Evolutionary conservation across 2,888 invertebrate genomes (phyloP).

Genomic region (Arenicola marina): DNA sequence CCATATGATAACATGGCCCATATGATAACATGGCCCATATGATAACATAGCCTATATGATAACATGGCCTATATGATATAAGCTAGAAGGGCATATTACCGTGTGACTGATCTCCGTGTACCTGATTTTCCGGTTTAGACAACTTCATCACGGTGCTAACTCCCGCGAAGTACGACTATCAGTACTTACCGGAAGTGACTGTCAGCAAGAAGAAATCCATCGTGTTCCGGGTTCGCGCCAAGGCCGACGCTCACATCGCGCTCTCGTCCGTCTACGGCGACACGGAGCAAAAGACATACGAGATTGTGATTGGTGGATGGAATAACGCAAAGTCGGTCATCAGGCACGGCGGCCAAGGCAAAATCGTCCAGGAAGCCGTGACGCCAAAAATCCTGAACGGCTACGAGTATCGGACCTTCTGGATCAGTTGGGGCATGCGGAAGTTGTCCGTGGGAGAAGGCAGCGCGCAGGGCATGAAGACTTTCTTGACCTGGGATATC

Average conservation of each 20-base stretch:
- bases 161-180: constrained; percentile 52
- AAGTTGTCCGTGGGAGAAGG: constrained; percentile 49
- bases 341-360: constrained; percentile 37
- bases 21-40: too few relatives aligned
- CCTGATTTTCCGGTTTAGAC: constrained; percentile 37
- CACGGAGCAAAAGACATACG: constrained; percentile 51
- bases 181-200: constrained; percentile 53
- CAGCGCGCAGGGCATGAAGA: constrained; percentile 41
- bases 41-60: too few relatives aligned
- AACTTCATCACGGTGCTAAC: constrained; percentile 57
- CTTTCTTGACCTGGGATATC: constrained; percentile 43
- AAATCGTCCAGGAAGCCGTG: constrained; percentile 41
- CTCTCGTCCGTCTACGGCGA: constrained; percentile 56
- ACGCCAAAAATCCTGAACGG: constrained; percentile 30
- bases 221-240: constrained; percentile 52
- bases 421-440: constrained; percentile 51
- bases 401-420: constrained; percentile 49
- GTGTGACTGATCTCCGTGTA: not conserved
- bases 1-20: too few relatives aligned
- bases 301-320: constrained; percentile 49
- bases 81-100: too few relatives aligned
- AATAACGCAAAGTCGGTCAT: constrained; percentile 49
- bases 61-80: too few relatives aligned
- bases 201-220: constrained; percentile 52
- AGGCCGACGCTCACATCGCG: constrained; percentile 51